These are phyloP conservation scores for Drosophila heteroneura DNA, from an alignment of 2,888 invertebrate species.

Conservation along the genomic window DNA sequence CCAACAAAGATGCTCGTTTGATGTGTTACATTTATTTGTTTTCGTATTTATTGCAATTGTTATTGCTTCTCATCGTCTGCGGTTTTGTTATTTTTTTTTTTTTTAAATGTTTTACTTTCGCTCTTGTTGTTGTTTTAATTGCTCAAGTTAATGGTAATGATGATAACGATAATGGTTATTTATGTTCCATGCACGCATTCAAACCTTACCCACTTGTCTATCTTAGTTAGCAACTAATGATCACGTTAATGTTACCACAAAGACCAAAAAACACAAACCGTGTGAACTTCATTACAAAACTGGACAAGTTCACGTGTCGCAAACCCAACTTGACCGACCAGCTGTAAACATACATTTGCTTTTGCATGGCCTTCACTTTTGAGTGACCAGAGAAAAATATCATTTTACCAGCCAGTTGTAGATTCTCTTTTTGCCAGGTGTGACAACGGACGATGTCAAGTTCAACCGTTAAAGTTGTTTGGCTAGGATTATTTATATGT, in stretches of 20 bases:
- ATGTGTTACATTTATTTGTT: constrained; percentile 28
- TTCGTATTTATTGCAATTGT: constrained; percentile 43
- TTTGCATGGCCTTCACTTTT: constrained; percentile 42
- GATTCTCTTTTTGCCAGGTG: constrained; percentile 4
- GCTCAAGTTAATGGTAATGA: constrained; percentile 45
- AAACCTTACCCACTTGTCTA: constrained; percentile 5
- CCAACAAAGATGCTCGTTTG: background rate
- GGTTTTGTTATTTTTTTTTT: constrained; percentile 5
- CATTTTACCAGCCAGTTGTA: background rate
- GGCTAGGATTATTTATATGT: background rate
- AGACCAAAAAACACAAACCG: constrained; percentile 19
- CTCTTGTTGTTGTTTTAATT: constrained; percentile 63
- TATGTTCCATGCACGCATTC: constrained; percentile 17
- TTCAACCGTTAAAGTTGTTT: constrained; percentile 14
- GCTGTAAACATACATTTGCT: constrained; percentile 6
- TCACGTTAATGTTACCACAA: constrained; percentile 56
- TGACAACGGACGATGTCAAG: constrained; percentile 31
- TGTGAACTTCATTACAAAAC: constrained; percentile 65
- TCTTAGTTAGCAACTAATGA: constrained; percentile 21
- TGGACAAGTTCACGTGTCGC: constrained; percentile 22
- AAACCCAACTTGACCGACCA: background rate
- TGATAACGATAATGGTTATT: constrained; percentile 45
- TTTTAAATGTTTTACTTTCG: constrained; percentile 67
- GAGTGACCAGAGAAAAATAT: constrained; percentile 9
- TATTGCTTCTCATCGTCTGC: constrained; percentile 25